A percentile compares a stretch with the other conserved stretches of the same genome.
Evolutionary conservation across 2,888 invertebrate species (phyloP).

Genomic region (Leptogaster cylindrica): DNA sequence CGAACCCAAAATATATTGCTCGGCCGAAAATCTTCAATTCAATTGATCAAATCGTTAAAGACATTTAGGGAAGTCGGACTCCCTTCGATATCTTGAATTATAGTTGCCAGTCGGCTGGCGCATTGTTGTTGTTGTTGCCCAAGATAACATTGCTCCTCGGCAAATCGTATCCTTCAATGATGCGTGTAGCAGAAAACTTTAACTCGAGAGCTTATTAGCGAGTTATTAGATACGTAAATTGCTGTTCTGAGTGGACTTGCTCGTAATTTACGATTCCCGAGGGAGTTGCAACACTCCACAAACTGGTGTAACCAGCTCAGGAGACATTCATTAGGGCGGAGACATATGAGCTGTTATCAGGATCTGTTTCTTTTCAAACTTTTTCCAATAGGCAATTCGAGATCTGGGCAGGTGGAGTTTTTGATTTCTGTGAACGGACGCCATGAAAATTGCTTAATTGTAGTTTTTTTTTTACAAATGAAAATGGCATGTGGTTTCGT

Average conservation of each 20-base stretch:
- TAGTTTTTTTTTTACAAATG: no score
- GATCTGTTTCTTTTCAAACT: slow-evolving; percentile 6
- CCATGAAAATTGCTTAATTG: no score
- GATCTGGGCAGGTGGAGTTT: slow-evolving; percentile 20
- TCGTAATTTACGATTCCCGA: slow-evolving; percentile 42
- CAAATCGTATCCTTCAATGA: slow-evolving; percentile 26
- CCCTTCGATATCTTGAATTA: slow-evolving; percentile 38
- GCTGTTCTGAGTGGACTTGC: slow-evolving; percentile 35
- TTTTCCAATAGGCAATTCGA: background rate
- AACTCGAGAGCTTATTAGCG: slow-evolving; percentile 43
- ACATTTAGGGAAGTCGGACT: slow-evolving; percentile 32
- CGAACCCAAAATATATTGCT: background rate
- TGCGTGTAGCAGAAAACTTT: slow-evolving; percentile 39
- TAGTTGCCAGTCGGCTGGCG: background rate
- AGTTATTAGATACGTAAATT: slow-evolving; percentile 48
- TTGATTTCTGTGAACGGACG: no score
- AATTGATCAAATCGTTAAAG: slow-evolving; percentile 47
- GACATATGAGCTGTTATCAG: slow-evolving; percentile 28
- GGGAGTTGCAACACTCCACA: slow-evolving; percentile 31
- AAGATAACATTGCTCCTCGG: background rate
- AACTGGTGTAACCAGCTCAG: slow-evolving; percentile 9
- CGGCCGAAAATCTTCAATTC: slow-evolving; percentile 44
- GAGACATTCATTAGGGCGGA: slow-evolving; percentile 14
- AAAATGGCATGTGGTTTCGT: no score
- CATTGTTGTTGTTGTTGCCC: slow-evolving; percentile 4